Conservation (phyloP, 2,888 invertebrate genomes). For the Machimus atricapillus region DNA sequence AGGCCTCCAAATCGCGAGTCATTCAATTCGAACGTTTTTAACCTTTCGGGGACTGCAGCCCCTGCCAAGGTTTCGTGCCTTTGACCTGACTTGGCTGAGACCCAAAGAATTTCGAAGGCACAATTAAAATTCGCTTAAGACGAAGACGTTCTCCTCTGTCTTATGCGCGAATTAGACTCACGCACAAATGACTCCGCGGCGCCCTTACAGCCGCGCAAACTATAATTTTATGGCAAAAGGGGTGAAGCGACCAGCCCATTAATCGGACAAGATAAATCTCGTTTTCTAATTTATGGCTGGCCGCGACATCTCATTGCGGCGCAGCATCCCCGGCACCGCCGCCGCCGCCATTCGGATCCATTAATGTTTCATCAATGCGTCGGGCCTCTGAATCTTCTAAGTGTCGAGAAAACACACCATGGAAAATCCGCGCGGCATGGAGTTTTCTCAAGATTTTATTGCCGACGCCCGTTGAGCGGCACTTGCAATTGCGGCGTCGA, state of each 20-base stretch:
- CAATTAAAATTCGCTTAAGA: conserved; percentile 19
- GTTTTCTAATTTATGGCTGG: conserved; percentile 18
- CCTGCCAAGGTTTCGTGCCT: conserved; percentile 33
- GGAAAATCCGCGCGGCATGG: neutral
- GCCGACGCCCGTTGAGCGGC: neutral
- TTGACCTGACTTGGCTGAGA: conserved; percentile 22
- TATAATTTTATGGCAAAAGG: neutral
- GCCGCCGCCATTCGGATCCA: neutral
- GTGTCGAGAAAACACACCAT: neutral
- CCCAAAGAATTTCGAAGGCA: conserved; percentile 5
- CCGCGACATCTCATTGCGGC: neutral
- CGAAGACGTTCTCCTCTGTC: neutral
- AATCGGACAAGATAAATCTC: conserved; percentile 24
- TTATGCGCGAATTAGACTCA: conserved; percentile 16
- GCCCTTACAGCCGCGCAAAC: neutral
- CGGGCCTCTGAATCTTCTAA: neutral
- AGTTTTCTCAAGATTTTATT: conserved; percentile 20
- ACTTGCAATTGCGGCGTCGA: conserved; percentile 12
- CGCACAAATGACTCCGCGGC: neutral
- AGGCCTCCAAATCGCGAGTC: conserved; percentile 8
- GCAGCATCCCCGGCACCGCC: neutral
- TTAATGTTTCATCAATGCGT: conserved; percentile 34
- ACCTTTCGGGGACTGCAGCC: neutral
- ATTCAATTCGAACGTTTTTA: neutral
- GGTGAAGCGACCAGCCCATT: conserved; percentile 3